Conservation (phyloP, 2,888 invertebrate genomes). For the Ypsolopha scabrella region DNA sequence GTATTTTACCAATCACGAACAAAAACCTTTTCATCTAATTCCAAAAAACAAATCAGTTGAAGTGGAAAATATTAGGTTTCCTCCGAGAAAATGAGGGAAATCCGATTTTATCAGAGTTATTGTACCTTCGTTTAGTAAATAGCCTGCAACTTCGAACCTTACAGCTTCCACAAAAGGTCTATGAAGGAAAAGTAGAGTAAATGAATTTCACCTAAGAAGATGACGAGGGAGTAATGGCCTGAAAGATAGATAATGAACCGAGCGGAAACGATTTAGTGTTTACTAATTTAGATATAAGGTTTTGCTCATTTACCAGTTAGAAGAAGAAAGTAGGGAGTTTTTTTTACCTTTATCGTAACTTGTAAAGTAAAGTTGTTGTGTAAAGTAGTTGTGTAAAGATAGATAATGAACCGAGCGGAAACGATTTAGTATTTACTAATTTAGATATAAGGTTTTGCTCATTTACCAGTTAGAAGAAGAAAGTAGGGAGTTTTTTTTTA, state of each 20-base stretch:
- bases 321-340: neutral
- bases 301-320: neutral
- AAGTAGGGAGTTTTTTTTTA: neutral
- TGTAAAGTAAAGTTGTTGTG: neutral
- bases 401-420: neutral
- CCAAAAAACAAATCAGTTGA: neutral
- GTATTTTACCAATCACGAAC: no score
- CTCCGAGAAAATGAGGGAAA: constrained; percentile 1
- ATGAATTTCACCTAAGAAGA: neutral
- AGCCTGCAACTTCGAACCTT: neutral
- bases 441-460: neutral
- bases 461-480: neutral
- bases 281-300: neutral
- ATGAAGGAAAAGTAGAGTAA: neutral
- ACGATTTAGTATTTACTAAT: neutral
- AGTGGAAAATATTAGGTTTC: constrained; percentile 2
- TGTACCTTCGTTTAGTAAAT: neutral
- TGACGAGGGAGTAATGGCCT: constrained; percentile 2
- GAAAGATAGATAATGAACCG: neutral
- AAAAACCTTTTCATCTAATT: neutral
- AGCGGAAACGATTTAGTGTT: neutral
- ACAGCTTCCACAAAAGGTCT: neutral
- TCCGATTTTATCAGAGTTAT: neutral
- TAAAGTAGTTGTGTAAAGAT: no score
- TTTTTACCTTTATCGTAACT: neutral